Base-by-base conservation (phyloP, 2,797 vertebrate genomes). In the Falco cherrug region DNA sequence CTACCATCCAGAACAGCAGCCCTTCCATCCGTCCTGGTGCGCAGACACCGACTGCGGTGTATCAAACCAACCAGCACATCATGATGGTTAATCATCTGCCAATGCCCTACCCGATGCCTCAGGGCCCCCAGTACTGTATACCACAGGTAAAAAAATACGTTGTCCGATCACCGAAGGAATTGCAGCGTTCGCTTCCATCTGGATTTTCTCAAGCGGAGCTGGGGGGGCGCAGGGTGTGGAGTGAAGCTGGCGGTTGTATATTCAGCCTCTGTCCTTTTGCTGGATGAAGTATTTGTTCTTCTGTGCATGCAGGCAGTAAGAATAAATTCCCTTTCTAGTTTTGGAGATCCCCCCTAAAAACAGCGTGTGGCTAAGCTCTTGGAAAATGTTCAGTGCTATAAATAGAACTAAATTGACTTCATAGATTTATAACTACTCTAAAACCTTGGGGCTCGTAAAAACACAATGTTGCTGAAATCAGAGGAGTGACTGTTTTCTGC, bases 61-160 rank as follows among this genome's bases (percentile, higher is more conserved):
- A 99, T 95, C 98, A 99, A 68, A 96, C 99, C 78, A 99, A 99
- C 97, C 99, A 99, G 95, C 98, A 99, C 97, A 99, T 99, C 98
- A 99, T 99, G 99, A 99, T 99, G 99, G 98, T 99, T 73, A 99
- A 99, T 98, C 98, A 98, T 70, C 98, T 99, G 41, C 99, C 99
- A 31, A 99, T 99, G 99, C 98, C 99, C 84, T 99, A 99, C 95
- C 98, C 99, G 1, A 99, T 99, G 90, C 99, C 99, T 69, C 99
- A 99, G 98, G 98, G 99, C 48, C 98, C 99, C 92, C 99, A 99
- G 97, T 99, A 99, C 99, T 99, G 99, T 97, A 99, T 99, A 95
- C 98, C 99, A 70, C 99, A 99, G 99, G 99, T 99, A 98, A 97
- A 39, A 39, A 43, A 81, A 56, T 1, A 15, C 41, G 1, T 41